Base-by-base conservation (phyloP, 1,140 invertebrate species). In the Atopsyche davidsoni region DNA sequence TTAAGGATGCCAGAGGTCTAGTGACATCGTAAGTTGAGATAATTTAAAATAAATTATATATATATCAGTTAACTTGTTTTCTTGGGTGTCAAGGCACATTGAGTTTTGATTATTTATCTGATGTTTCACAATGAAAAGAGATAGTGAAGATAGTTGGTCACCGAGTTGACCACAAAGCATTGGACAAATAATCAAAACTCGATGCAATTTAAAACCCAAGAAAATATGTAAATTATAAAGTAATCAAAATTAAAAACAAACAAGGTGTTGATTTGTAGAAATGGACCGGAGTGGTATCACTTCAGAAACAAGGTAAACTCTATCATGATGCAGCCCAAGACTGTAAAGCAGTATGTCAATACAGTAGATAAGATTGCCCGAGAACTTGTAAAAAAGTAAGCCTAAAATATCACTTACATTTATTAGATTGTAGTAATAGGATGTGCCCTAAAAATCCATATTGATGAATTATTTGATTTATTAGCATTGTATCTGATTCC, bases 261-360 rank as follows among this genome's bases (percentile, higher is more conserved):
- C 14, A 39, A 10, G 21, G 34, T 31, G 35, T n/a, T n/a, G n/a
- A n/a, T n/a, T n/a, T 46, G 31, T 23, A 55, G 53, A 7, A 13
- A 49, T 1, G 53, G 53, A 4, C 18, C 44, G 25, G 57, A 59
- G n/a, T 59, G 57, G 57, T 50, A 52, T 25, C 19, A 44, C 1
- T 56, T 59, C 14, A 40, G 57, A 35, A 55, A 42, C 35, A 53
- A 55, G 39, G 57, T 59, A 1, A 59, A 59, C 32, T 7, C 55
- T 11, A 57, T 57, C 22, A 53, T 57, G 51, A 53, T 57, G 55
- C 55, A 57, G 46, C 55, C 55, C 4, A 57, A 57, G 32, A 50
- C 50, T 10, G 46, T 53, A 14, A 53, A 41, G 18, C 55, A 53
- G 32, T 57, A 57, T 39, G 3, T 53, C 0, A 25, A 49, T n/a